Base-by-base conservation (phyloP, 2,113 vertebrate species). In the Antennarius striatus region DNA sequence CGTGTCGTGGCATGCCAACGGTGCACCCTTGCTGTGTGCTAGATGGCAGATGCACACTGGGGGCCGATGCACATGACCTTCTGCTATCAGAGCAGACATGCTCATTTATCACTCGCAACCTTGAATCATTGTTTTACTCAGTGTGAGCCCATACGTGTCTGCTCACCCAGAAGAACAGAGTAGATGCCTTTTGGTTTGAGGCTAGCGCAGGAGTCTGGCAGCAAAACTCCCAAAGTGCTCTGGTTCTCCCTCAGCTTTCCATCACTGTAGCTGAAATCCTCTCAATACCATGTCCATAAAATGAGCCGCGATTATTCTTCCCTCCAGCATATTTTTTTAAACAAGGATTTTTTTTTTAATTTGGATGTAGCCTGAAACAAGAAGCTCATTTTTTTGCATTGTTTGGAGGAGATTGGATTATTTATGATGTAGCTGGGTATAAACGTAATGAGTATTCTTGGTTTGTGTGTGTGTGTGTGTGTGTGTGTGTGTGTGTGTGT, bases 71-170 rank as follows among this genome's bases (percentile, higher is more conserved):
- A 80, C 84, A 88, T 85, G 89, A 91, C 88, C 89, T 90, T 91
- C 88, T 81, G 87, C 83, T 87, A 86, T 90, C 86, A 83, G 81
- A 71, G 80, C 80, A 88, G 89, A 89, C 89, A 77, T 4, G 77
- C 83, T 88, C 87, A 84, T 91, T 90, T 75, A 89, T 91, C 90
- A 90, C 75, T 13, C 10, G 54, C 82, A 91, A 89, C 88, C 87
- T 90, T 91, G 87, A 88, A 81, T 90, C 84, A 89, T 87, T 88
- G 86, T 89, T 90, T 89, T 83, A 85, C 89, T 79, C 87, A 79
- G 90, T 86, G 77, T 86, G 85, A 88, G 66, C 70, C 74, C 60
- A 71, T 58, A 63, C 63, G 87, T 75, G 81, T 85, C 82, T 80
- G 73, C 77, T 86, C 70, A 63, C 15, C 68, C 13, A 86, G 77